Conservation (phyloP, 1,140 invertebrate species). For the Bombyx mori region ASM3026992v2 NC_085117.1:20279001-20279500, state of each 20-base stretch:
- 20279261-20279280: constrained; percentile 61
- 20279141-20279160: constrained; percentile 29
- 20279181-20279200: constrained; percentile 38
- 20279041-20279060: constrained; percentile 18
- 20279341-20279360: constrained; percentile 51
- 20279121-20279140: constrained; percentile 16
- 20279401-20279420: constrained; percentile 50
- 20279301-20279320: constrained; percentile 7
- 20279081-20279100: constrained; percentile 12
- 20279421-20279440: constrained; percentile 48
- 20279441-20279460: constrained; percentile 46
- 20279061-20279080: constrained; percentile 22
- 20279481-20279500: constrained; percentile 11
- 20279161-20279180: constrained; percentile 30
- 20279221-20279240: constrained; percentile 49
- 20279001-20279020: constrained; percentile 28
- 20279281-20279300: constrained; percentile 38
- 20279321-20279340: constrained; percentile 29
- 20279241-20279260: constrained; percentile 46
- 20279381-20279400: constrained; percentile 59
- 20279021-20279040: no score
- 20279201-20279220: constrained; percentile 64
- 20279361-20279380: constrained; percentile 41
- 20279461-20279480: constrained; percentile 22
- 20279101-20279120: neutral